phyloP scores from a whole-genome alignment of 2,797 vertebrate species.

The Sebastes vulpes region DNA sequence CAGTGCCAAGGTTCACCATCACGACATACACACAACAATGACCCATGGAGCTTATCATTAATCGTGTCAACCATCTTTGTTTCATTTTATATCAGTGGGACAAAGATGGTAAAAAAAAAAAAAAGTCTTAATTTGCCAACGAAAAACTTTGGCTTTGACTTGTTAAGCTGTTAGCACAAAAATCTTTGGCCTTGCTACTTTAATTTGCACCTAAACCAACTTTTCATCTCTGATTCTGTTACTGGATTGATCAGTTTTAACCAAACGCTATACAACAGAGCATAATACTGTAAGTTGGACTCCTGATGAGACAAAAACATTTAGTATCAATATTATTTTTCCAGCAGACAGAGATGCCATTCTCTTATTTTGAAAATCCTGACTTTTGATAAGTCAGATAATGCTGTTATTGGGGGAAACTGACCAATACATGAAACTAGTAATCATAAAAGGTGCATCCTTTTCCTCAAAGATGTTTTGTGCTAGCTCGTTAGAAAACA shows the following conservation, averaged over 20 bases:
- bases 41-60: conserved; percentile 7
- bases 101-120: neutral
- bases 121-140: neutral
- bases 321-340: neutral
- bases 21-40: conserved; percentile 14
- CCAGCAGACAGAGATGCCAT: neutral
- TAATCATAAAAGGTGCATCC: conserved; percentile 20
- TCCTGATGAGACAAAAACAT: neutral
- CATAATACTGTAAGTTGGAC: neutral
- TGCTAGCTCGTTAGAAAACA: conserved; percentile 27
- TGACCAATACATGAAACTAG: conserved; percentile 1
- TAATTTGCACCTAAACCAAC: neutral
- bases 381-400: neutral
- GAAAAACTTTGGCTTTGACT: conserved; percentile 11
- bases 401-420: neutral
- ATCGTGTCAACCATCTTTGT: neutral
- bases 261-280: conserved; percentile 26
- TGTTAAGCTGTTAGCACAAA: conserved; percentile 28
- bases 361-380: conserved; percentile 5
- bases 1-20: conserved; percentile 77
- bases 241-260: conserved; percentile 1
- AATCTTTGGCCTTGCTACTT: conserved; percentile 22
- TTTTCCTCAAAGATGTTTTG: conserved; percentile 21
- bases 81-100: conserved; percentile 13
- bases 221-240: conserved; percentile 5